These are phyloP conservation scores for Zaprionus ornatus DNA, from an alignment of 1,140 invertebrate species.

Conservation along the genomic window DNA sequence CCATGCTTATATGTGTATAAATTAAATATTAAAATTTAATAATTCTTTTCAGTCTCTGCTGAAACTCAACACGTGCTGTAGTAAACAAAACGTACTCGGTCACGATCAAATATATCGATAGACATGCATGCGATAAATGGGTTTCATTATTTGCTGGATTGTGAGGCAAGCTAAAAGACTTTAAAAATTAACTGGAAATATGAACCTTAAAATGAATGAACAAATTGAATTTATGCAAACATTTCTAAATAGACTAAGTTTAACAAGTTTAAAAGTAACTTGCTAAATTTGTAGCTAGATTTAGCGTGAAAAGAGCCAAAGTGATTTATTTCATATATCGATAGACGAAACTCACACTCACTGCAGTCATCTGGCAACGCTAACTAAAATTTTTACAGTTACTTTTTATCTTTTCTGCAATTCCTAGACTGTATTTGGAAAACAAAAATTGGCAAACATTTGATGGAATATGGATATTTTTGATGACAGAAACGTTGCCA, in stretches of 20 bases:
- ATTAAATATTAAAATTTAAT: neutral
- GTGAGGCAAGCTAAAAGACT: no score
- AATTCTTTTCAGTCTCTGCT: neutral
- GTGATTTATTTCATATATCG: neutral
- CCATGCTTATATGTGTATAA: slow-evolving; percentile 41
- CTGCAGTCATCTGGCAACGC: neutral
- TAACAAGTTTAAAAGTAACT: no score
- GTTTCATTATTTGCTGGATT: neutral
- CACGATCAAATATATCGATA: neutral
- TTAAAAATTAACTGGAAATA: neutral
- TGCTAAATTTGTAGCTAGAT: no score
- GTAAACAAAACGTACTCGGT: slow-evolving; percentile 53
- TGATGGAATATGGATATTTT: neutral
- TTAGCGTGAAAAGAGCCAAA: no score
- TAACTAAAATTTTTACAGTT: slow-evolving; percentile 4
- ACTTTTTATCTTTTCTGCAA: neutral
- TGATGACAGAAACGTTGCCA: neutral
- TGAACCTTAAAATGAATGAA: neutral
- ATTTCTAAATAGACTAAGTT: no score
- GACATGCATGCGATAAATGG: neutral
- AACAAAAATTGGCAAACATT: neutral
- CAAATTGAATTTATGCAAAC: neutral
- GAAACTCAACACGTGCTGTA: slow-evolving; percentile 60
- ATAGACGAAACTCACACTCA: neutral
- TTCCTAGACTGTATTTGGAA: neutral